Evolutionary conservation across 30 jellyfish, hydroid and myxozoan species (phyloP), one percentile per base, ranked within the genome.

Genomic region (Chrysaora quinquecirrha): DNA sequence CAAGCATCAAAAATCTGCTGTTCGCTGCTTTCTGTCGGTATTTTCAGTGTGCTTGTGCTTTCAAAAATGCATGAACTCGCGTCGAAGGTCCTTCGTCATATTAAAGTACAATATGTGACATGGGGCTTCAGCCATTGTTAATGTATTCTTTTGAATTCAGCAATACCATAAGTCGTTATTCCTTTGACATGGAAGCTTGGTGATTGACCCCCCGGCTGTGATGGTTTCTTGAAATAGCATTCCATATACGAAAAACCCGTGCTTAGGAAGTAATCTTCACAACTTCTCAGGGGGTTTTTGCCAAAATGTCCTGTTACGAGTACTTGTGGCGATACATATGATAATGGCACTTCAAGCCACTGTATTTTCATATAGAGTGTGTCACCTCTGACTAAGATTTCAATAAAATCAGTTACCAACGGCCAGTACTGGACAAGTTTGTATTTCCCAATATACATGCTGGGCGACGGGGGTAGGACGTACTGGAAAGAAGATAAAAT

Each of bases 401-500:
- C 60, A n/a, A 38, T 82, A 30, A 56, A 88, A 19, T 64, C 34
- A 34, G 49, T 75, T 12, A 89, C 84, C 66, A 89, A 70, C 20
- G 97, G 97, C 97, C 97, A 89, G 76, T 89, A 32, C 27, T 83
- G 76, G 11, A 60, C 62, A 69, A 80, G 68, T 30, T 34, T 72
- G 80, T 79, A 89, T 19, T 23, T 49, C 60, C 97, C 97, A 64
- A 73, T 33, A 78, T n/a, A 89, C n/a, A 46, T 11, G 18, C 58
- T 78, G 14, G 76, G 86, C 27, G 84, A 48, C 24, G 90, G 83
- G 22, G 97, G 97, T 1, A 73, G 82, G 14, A 31, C 77, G 52
- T 89, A 89, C 97, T 89, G 70, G 33, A 89, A 80, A 61, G n/a
- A 25, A 24, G 38, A 48, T n/a, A n/a, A n/a, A n/a, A n/a, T n/a